Percentiles rank a stretch among this genome's conserved stretches.
Conservation (phyloP, 53 echinoderm and acorn worm species). For the Actinopyga echinites region DNA sequence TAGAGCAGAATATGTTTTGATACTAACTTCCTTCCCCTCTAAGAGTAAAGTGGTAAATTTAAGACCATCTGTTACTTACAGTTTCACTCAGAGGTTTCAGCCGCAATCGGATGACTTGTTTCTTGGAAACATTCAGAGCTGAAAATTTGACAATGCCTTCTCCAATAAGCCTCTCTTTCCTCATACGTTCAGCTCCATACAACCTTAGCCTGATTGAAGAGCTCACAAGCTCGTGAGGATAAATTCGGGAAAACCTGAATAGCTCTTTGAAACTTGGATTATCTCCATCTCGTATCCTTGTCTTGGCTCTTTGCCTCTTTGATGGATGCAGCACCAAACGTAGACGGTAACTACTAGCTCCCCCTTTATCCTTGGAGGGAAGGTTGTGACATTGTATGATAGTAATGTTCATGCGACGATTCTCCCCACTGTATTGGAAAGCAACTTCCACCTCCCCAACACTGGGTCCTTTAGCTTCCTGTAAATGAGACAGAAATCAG, state of each 20-base stretch:
- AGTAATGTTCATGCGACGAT: constrained; percentile 87
- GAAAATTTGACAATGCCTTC: constrained; percentile 95
- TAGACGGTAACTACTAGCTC: constrained; percentile 77
- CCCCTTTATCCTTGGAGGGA: constrained; percentile 81
- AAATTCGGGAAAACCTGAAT: constrained; percentile 88
- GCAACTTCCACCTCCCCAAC: constrained; percentile 83
- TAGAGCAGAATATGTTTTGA: no score
- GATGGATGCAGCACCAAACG: constrained; percentile 80
- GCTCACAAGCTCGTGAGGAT: constrained; percentile 91
- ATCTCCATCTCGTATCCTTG: constrained; percentile 83
- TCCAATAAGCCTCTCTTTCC: constrained; percentile 91
- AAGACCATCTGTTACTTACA: constrained; percentile 50
- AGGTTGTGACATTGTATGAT: constrained; percentile 71
- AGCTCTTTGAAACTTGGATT: constrained; percentile 89
- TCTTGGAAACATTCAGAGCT: constrained; percentile 70
- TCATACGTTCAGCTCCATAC: constrained; percentile 83
- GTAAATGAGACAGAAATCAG: not conserved
- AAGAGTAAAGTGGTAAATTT: not conserved
- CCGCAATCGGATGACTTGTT: constrained; percentile 72
- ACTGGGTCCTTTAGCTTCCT: constrained; percentile 55
- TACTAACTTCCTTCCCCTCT: no score
- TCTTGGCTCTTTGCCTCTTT: constrained; percentile 90
- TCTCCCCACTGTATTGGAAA: constrained; percentile 91
- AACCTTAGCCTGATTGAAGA: constrained; percentile 76
- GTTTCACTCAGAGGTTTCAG: constrained; percentile 80